Conservation (phyloP, 1,140 invertebrate species). For the Leptoteleia sp. region DNA sequence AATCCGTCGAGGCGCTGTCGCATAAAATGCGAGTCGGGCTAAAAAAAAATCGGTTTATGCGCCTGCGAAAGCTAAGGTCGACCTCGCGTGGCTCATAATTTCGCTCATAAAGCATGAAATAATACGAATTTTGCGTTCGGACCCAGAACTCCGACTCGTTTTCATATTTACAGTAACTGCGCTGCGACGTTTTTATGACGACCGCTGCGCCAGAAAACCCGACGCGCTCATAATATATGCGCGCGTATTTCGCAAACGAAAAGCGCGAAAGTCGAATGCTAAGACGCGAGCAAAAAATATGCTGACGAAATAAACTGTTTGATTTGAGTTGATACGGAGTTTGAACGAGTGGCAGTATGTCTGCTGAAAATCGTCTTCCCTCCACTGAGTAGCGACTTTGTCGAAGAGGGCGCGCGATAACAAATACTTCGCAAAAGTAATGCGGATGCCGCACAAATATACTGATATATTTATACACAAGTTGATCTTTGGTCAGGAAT, state of each 20-base stretch:
- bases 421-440: conserved; percentile 34
- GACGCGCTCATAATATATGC: conserved; percentile 48
- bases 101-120: conserved; percentile 55
- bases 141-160: conserved; percentile 49
- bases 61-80: conserved; percentile 17
- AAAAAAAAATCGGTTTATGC: conserved; percentile 35
- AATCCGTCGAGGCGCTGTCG: conserved; percentile 15
- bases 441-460: conserved; percentile 9
- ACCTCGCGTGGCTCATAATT: conserved; percentile 54
- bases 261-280: conserved; percentile 29
- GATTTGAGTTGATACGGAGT: conserved; percentile 42
- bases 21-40: conserved; percentile 19
- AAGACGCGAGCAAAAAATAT: conserved; percentile 24
- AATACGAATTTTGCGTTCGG: conserved; percentile 51
- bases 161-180: conserved; percentile 60
- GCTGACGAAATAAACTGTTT: conserved; percentile 48
- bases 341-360: conserved; percentile 52
- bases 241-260: conserved; percentile 25
- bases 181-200: conserved; percentile 48
- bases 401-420: conserved; percentile 20
- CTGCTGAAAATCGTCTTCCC: conserved; percentile 13
- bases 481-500: conserved; percentile 15
- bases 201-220: conserved; percentile 25
- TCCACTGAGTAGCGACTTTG: background rate
- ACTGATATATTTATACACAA: conserved; percentile 18